phyloP scores from a whole-genome alignment of 2,113 vertebrate genomes.

The Sapayoa aenigma region DNA sequence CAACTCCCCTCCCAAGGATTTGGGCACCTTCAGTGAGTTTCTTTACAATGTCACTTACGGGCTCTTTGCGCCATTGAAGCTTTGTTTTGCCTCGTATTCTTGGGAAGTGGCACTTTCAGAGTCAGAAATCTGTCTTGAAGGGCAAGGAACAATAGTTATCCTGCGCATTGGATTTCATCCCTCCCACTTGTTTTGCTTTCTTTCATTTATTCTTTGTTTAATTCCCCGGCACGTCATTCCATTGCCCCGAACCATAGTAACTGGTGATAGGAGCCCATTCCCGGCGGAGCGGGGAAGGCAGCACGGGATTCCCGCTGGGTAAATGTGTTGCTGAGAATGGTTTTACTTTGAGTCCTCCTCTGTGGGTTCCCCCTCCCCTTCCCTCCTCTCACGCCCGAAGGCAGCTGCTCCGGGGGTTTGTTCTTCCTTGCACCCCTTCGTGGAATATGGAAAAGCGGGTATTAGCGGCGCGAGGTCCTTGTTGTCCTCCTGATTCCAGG shows the following conservation, averaged over 20 bases:
- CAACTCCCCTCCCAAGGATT: constrained; percentile 46
- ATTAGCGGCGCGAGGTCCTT: accelerated
- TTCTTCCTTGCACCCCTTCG: neutral
- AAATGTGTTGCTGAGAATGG: neutral
- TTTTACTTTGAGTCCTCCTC: neutral
- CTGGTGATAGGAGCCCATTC: neutral
- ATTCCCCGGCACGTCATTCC: constrained; percentile 50
- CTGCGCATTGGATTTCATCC: constrained; percentile 44
- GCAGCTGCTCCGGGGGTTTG: neutral
- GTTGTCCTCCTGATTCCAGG: neutral
- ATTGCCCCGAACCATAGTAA: constrained; percentile 59
- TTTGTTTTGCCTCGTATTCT: constrained; percentile 53
- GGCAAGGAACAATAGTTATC: constrained; percentile 47
- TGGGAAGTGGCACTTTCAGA: constrained; percentile 61
- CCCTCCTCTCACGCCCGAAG: accelerated
- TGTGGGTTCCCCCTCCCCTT: neutral
- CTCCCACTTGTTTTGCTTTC: constrained; percentile 67
- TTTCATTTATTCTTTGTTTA: constrained; percentile 62
- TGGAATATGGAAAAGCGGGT: neutral
- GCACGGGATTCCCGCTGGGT: neutral
- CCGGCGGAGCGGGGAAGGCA: neutral
- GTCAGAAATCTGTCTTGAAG: constrained; percentile 57
- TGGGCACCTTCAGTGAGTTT: constrained; percentile 26
- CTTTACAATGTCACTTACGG: constrained; percentile 39
- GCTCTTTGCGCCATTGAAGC: constrained; percentile 8